A percentile compares a stretch with the other conserved stretches of the same genome.
These are phyloP conservation scores for Staurois parvus DNA, from an alignment of 2,797 vertebrate genomes.

Conservation along the genomic window DNA sequence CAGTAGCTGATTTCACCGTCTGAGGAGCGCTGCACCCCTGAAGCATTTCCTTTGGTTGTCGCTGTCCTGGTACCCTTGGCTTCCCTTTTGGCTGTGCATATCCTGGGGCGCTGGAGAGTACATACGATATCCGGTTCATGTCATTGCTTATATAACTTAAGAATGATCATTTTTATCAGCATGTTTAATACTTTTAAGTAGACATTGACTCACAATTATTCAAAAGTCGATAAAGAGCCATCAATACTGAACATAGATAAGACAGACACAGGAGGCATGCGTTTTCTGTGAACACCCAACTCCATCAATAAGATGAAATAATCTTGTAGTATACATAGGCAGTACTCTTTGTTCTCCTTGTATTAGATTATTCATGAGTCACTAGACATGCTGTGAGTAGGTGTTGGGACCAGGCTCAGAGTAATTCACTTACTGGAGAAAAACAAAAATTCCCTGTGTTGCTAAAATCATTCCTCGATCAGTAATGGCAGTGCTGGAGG, in stretches of 20 bases:
- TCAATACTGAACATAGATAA: conserved; percentile 1
- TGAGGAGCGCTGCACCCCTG: too few species aligned
- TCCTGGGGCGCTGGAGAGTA: too few species aligned
- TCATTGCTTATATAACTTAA: too few species aligned
- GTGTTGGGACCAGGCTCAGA: conserved; percentile 47
- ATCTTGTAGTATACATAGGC: background rate
- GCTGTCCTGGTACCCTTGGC: too few species aligned
- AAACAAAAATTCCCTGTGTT: conserved; percentile 51
- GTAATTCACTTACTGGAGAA: conserved; percentile 55
- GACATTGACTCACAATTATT: background rate
- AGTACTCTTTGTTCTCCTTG: conserved; percentile 55
- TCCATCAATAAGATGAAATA: conserved; percentile 35
- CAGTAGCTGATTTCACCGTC: too few species aligned
- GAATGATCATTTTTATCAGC: background rate
- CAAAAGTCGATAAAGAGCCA: conserved; percentile 9
- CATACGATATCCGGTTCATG: too few species aligned
- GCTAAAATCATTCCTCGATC: conserved; percentile 30
- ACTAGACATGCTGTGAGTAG: conserved; percentile 63
- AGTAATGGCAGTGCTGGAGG: conserved; percentile 18
- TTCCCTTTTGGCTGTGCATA: too few species aligned
- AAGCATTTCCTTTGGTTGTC: too few species aligned
- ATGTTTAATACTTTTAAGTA: background rate
- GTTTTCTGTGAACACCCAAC: conserved; percentile 12
- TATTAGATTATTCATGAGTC: conserved; percentile 62
- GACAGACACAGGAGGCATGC: background rate